phyloP scores from a whole-genome alignment of 1,140 invertebrate species.

The Dinoponera quadriceps region DNA sequence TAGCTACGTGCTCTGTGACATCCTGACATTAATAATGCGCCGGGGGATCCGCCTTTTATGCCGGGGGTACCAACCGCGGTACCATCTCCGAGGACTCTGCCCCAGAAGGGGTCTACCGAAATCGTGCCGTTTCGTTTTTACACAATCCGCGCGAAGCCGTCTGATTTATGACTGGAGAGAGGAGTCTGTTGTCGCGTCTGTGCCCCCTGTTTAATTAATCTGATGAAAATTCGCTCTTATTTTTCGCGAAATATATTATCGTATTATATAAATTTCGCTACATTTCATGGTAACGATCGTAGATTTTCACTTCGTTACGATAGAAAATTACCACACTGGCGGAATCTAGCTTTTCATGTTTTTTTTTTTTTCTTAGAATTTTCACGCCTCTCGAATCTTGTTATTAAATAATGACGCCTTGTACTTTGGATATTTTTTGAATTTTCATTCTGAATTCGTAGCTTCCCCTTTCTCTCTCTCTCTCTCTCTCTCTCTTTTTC shows the following conservation, averaged over 20 bases:
- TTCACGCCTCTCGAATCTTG: background rate
- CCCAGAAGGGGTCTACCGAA: conserved; percentile 63
- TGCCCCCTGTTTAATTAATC: background rate
- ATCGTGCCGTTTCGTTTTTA: conserved; percentile 39
- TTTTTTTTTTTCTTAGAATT: background rate
- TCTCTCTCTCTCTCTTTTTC: background rate
- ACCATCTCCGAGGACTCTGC: conserved; percentile 67
- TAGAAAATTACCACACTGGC: background rate
- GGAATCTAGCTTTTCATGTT: background rate
- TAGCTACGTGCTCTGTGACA: conserved; percentile 75
- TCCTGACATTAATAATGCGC: conserved; percentile 81
- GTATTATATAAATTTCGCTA: background rate
- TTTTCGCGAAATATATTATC: background rate
- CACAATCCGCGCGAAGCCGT: background rate
- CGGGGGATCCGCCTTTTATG: conserved; percentile 59
- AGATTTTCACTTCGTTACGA: background rate
- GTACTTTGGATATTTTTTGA: background rate
- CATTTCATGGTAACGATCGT: background rate
- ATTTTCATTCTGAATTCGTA: conserved; percentile 14
- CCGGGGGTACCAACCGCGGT: conserved; percentile 68
- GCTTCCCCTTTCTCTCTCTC: background rate
- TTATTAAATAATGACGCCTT: conserved; percentile 8
- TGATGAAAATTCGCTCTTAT: conserved; percentile 5
- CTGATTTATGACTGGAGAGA: conserved; percentile 16
- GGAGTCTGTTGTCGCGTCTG: conserved; percentile 14